A percentile compares a stretch with the other conserved stretches of the same genome.
Evolutionary conservation across 1,140 invertebrate species (phyloP).

Genomic region (Papilio polyxenes): DNA sequence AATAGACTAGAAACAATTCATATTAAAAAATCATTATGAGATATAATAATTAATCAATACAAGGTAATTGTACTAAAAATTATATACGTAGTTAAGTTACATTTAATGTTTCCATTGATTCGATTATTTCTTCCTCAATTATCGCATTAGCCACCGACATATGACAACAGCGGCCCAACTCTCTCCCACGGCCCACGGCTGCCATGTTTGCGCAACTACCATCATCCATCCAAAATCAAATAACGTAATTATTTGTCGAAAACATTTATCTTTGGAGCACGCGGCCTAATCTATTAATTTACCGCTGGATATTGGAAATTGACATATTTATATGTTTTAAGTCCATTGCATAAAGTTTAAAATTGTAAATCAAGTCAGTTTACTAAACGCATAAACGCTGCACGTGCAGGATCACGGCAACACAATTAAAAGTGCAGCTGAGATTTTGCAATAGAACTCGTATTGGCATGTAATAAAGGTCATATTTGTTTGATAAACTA

Average conservation of each 20-base stretch:
- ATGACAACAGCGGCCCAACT: constrained; percentile 54
- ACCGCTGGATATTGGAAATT: not conserved
- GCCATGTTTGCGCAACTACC: constrained; percentile 68
- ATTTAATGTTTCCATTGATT: constrained; percentile 30
- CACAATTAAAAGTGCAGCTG: constrained; percentile 1
- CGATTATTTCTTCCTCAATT: constrained; percentile 46
- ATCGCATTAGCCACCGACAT: constrained; percentile 49
- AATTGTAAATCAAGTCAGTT: constrained; percentile 17
- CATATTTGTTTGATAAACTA: constrained; percentile 35
- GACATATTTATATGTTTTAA: constrained; percentile 17
- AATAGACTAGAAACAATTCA: too few relatives aligned
- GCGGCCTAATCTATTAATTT: constrained; percentile 45
- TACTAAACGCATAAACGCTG: constrained; percentile 30
- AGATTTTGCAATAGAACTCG: not conserved
- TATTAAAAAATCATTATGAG: too few relatives aligned
- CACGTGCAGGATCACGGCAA: constrained; percentile 27
- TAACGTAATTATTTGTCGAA: constrained; percentile 79
- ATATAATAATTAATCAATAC: not conserved
- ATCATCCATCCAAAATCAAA: constrained; percentile 79
- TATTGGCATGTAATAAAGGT: constrained; percentile 34
- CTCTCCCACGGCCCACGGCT: constrained; percentile 63
- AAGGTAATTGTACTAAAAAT: not conserved
- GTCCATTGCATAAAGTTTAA: not conserved
- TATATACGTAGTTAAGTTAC: not conserved
- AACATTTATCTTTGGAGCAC: constrained; percentile 75